phyloP scores from a whole-genome alignment of 2,888 invertebrate species.

The Drosophila borealis region DNA sequence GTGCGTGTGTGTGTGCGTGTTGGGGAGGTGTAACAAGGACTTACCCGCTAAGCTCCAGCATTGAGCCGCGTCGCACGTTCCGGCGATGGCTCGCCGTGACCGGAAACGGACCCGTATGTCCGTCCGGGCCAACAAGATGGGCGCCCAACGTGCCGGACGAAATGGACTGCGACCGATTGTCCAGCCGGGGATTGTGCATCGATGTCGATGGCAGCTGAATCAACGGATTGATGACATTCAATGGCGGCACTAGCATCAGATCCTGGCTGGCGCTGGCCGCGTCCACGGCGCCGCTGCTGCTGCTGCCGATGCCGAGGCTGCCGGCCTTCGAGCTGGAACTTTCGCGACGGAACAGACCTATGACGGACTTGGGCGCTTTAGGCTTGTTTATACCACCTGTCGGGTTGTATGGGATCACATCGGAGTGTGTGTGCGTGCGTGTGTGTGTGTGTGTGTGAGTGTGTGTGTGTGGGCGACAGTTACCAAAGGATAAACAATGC shows the following conservation, averaged over 20 bases:
- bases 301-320: slow-evolving; percentile 85
- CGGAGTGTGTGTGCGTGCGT: slow-evolving; percentile 20
- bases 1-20: slow-evolving; percentile 28
- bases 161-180: slow-evolving; percentile 82
- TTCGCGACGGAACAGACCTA: slow-evolving; percentile 94
- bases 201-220: slow-evolving; percentile 59
- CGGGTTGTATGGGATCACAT: background rate
- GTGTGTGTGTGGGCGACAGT: slow-evolving; percentile 62
- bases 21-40: slow-evolving; percentile 76
- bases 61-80: slow-evolving; percentile 91
- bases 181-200: slow-evolving; percentile 80
- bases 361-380: slow-evolving; percentile 93
- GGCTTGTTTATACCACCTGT: slow-evolving; percentile 93
- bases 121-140: slow-evolving; percentile 81
- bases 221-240: slow-evolving; percentile 83
- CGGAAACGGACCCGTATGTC: slow-evolving; percentile 87
- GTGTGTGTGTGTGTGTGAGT: slow-evolving; percentile 20
- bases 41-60: slow-evolving; percentile 92
- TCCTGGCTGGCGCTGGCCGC: slow-evolving; percentile 86
- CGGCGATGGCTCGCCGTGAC: slow-evolving; percentile 89
- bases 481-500: slow-evolving; percentile 70
- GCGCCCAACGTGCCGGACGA: slow-evolving; percentile 76
- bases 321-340: slow-evolving; percentile 89
- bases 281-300: slow-evolving; percentile 85
- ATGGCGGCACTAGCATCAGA: slow-evolving; percentile 79